Evolutionary conservation across 2,888 invertebrate species (phyloP), one percentile per base, ranked within the genome.

Genomic region (Dryocosmus kuriphilus): DNA sequence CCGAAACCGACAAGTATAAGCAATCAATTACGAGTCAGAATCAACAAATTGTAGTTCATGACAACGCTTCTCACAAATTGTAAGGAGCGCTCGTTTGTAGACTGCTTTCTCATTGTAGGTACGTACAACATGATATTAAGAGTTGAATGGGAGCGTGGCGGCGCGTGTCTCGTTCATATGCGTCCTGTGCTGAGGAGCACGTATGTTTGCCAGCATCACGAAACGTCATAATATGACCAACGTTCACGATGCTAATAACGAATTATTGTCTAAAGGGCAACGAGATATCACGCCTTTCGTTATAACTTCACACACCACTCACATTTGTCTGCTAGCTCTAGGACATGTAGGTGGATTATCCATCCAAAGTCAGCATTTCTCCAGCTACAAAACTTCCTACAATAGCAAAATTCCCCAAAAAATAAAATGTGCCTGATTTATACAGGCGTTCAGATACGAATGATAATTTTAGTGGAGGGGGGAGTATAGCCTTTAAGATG

Each of bases 91-190:
- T 32, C 55, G 77, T 51, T 77, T 74, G 78, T 65, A 51, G 71
- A 51, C 51, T 71, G 71, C 79, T 79, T 75, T 75, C 79, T 76
- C 75, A 77, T 76, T 80, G 77, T 80, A 77, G 76, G 77, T 77
- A 80, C 80, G 51, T 76, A 80, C 79, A 82, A 81, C 82, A 81
- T 79, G 81, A 81, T 80, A 82, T 81, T 81, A 80, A n/a, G 38
- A 55, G 78, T 83, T 88, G 88, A 89, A 89, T 88, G 78, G 89
- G 83, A 90, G 87, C 88, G 91, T 91, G 91, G 85, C 90, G 90
- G 88, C 91, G 88, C 90, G 91, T 91, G 91, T 87, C 90, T 84
- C 75, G 83, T 81, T 83, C 83, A 83, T 83, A 83, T 83, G 80
- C 85, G 78, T 73, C 83, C 84, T 82, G 84, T 83, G 85, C 84